Base-by-base conservation (phyloP, 2,113 vertebrate species). In the Cebidichthys violaceus region DNA sequence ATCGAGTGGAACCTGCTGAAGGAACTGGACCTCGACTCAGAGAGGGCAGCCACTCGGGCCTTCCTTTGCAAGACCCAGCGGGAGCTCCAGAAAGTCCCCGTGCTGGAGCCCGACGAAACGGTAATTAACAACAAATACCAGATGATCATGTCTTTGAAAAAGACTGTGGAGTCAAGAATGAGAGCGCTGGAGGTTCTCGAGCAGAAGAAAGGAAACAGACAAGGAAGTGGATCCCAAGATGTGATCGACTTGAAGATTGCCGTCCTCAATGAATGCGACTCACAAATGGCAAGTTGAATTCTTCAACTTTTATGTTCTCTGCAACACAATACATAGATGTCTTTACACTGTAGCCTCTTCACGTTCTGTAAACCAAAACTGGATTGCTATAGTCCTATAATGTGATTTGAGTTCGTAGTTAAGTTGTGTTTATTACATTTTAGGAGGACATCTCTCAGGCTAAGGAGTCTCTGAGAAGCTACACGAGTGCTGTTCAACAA, bases 281-380 rank as follows among this genome's bases (percentile, higher is more conserved):
- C 88, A 9, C 94, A 87, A 77, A 94, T 92, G 92, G 98, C 95
- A 95, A 96, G 97, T 96, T 79, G 55, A 22, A 29, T 77, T 75
- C n/a, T n/a, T n/a, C n/a, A n/a, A n/a, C n/a, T n/a, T n/a, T n/a
- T n/a, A n/a, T n/a, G n/a, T n/a, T n/a, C 6, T 52, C 50, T 52
- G 7, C 7, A 50, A 20, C 47, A 22, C 50, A 52, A 45, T 45
- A 41, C 39, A 41, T 41, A 9, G 39, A 41, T 11, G 39, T 11
- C 39, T 41, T 41, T 41, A 2, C 45, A 47, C 45, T 47, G 45
- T 47, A 52, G 22, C 50, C 50, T 54, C 50, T n/a, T 22, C 3
- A 9, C 15, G 15, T 47, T 5, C 15, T 47, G 4, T 47, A 37
- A 37, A 37, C 3, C 14, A 59, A 29, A 41, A 27, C 69, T 29